These are phyloP conservation scores for Nomada lathburiana DNA, from an alignment of 2,888 invertebrate genomes.

Conservation along the genomic window DNA sequence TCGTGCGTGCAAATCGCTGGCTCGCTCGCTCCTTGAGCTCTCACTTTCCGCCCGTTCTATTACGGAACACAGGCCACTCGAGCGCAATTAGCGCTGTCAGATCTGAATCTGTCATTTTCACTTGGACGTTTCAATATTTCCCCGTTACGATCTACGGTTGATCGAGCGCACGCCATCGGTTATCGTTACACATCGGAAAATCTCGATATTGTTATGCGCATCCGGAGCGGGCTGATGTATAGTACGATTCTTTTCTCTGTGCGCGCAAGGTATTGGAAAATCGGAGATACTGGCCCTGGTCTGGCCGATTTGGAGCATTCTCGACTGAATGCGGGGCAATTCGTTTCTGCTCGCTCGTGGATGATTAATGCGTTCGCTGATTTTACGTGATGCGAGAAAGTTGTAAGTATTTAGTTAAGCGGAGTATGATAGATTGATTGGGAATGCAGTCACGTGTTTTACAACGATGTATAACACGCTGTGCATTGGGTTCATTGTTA, in stretches of 20 bases:
- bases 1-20: conserved; percentile 49
- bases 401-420: neutral
- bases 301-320: neutral
- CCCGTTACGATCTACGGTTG: conserved; percentile 42
- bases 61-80: neutral
- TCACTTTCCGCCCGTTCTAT: conserved; percentile 54
- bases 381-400: conserved; percentile 4
- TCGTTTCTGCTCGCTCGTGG: neutral
- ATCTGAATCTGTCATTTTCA: conserved; percentile 54
- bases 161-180: neutral
- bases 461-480: too few species aligned
- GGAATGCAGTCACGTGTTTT: neutral
- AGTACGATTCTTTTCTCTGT: neutral
- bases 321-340: neutral
- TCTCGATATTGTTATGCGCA: conserved; percentile 1
- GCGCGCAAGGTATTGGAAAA: neutral
- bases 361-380: conserved; percentile 27
- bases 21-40: conserved; percentile 56
- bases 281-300: neutral
- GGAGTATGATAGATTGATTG: conserved; percentile 19
- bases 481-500: too few species aligned
- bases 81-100: conserved; percentile 57
- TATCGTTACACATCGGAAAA: conserved; percentile 21
- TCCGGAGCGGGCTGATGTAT: neutral
- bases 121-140: conserved; percentile 52